Base-by-base conservation (phyloP, 2,797 vertebrate species). In the Catharus ustulatus region DNA sequence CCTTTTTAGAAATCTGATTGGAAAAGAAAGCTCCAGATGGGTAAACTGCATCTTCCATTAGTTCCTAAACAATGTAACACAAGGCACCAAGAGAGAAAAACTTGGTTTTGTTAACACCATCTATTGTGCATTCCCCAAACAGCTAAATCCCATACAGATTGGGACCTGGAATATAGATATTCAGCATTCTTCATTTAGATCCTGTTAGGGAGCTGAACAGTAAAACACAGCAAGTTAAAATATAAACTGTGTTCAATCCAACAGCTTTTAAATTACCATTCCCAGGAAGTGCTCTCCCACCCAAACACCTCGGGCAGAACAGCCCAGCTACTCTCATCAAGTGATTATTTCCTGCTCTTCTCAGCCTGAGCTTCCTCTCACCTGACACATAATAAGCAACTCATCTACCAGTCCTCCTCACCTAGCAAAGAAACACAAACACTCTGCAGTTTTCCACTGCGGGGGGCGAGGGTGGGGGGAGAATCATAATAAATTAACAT, bases 1-100 rank as follows among this genome's bases (percentile, higher is more conserved):
- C 11, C 21, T 71, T 76, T 91, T 89, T 64, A 84, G 67, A 72
- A 81, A 78, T 42, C 8, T 21, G 84, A 82, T 59, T 30, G 74
- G 36, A 94, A 90, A 36, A 36, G 87, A 93, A 93, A 84, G 55
- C 80, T 90, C 90, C 91, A 90, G 94, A 55, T 6, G 14, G 30
- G 59, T 51, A 78, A 85, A 69, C 1, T 0, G 69, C 42, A 49
- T 72, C 69, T 62, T 80, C 66, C 30, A 15, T 64, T 34, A 83
- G 32, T 17, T 84, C 91, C 76, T 69, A 77, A 90, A 76, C 17
- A 49, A 79, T 1, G 51, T 36, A 66, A 75, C 52, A 27, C 45
- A 32, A 68, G 64, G n/a, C 66, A 66, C 66, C 36, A 43, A 54
- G 64, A 83, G 54, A 75, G 30, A n/a, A 88, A 73, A 81, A 22